Conservation (phyloP, 1,140 invertebrate species). For the Paralvinella palmiformis region DNA sequence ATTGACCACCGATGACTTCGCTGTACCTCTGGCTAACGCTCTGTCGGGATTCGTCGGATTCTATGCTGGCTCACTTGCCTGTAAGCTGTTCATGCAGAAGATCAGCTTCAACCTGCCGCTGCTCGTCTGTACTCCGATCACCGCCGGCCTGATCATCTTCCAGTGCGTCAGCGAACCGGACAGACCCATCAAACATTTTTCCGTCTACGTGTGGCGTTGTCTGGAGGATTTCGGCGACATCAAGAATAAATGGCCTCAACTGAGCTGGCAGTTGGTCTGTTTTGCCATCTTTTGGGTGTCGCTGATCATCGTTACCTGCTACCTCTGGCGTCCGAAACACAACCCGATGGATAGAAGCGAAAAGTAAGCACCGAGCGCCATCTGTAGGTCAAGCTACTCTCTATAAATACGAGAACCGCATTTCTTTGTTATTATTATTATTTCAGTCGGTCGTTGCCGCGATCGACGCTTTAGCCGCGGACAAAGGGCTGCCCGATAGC, state of each 20-base stretch:
- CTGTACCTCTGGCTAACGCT: conserved; percentile 16
- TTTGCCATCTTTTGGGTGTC: conserved; percentile 73
- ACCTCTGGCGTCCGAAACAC: conserved; percentile 96
- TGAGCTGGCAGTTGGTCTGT: conserved; percentile 1
- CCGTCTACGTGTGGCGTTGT: conserved; percentile 2
- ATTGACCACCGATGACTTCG: not conserved
- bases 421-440: not conserved
- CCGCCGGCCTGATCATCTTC: conserved; percentile 1
- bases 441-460: too few species aligned
- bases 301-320: conserved; percentile 92
- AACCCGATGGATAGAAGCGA: conserved; percentile 92
- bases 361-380: conserved; percentile 58
- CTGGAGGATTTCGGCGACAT: conserved; percentile 1
- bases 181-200: not conserved
- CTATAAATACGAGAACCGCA: too few species aligned
- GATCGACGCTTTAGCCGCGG: too few species aligned
- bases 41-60: conserved; percentile 29
- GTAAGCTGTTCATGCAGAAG: conserved; percentile 46
- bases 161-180: conserved; percentile 10
- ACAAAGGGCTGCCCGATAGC: too few species aligned
- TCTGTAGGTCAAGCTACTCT: too few species aligned
- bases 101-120: conserved; percentile 28
- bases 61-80: conserved; percentile 36
- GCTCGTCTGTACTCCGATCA: conserved; percentile 31
- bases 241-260: not conserved